These are phyloP conservation scores for Aleadryas rufinucha DNA, from an alignment of 2,113 vertebrate genomes.

Conservation along the genomic window DNA sequence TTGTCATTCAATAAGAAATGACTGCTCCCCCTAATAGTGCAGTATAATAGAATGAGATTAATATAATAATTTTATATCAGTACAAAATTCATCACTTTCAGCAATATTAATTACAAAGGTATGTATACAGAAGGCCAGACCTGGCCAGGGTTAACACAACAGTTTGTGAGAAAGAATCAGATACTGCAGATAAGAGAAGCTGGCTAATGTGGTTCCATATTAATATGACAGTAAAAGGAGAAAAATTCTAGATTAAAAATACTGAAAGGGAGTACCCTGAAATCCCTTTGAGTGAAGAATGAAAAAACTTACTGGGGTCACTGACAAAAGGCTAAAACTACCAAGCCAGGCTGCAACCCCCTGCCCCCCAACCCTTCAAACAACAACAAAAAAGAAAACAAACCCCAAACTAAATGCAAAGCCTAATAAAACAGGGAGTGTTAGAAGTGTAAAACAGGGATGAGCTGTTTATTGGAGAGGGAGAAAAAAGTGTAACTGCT, in stretches of 20 bases:
- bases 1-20: background rate
- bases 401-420: background rate
- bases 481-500: background rate
- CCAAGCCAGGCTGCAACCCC: background rate
- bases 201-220: background rate
- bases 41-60: background rate
- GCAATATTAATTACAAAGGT: background rate
- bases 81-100: background rate
- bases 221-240: background rate
- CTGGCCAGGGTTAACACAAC: background rate
- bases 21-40: background rate
- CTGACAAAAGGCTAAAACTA: background rate
- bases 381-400: background rate
- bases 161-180: background rate
- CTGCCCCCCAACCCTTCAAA: background rate
- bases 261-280: background rate
- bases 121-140: background rate
- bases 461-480: background rate
- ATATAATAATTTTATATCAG: background rate
- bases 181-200: background rate
- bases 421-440: background rate
- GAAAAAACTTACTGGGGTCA: background rate
- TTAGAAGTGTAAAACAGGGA: background rate
- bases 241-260: background rate
- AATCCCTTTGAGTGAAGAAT: background rate